A percentile compares a stretch with the other conserved stretches of the same genome.
phyloP scores from a whole-genome alignment of 2,888 invertebrate species.

The Athalia rosae region DNA sequence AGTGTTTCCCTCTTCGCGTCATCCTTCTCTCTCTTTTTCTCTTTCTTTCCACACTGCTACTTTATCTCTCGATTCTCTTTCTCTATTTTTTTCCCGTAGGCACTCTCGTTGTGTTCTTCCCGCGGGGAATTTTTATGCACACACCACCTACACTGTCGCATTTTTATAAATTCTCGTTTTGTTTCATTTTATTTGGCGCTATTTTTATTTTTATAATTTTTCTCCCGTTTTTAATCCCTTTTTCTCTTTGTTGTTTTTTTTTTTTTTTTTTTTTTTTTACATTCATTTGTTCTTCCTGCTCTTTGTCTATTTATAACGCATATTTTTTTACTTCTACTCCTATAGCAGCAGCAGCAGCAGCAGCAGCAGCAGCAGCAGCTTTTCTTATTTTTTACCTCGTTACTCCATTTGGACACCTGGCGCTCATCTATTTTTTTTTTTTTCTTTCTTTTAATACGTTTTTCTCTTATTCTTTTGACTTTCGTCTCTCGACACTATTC shows the following conservation, averaged over 20 bases:
- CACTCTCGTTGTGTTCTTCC: not conserved
- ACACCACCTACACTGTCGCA: too few relatives aligned
- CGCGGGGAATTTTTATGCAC: not conserved
- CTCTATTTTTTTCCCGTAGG: conserved; percentile 37
- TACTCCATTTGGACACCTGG: too few relatives aligned
- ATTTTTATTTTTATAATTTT: not conserved
- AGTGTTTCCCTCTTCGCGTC: conserved; percentile 1
- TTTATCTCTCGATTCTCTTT: conserved; percentile 40
- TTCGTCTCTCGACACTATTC: too few relatives aligned
- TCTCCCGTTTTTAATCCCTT: not conserved
- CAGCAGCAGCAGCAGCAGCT: too few relatives aligned
- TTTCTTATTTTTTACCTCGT: too few relatives aligned
- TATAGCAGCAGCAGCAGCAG: too few relatives aligned
- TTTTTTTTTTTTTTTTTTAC: not conserved
- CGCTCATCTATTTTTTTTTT: too few relatives aligned
- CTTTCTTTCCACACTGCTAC: conserved; percentile 48
- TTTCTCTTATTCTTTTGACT: too few relatives aligned
- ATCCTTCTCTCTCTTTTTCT: not conserved
- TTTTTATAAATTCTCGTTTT: too few relatives aligned
- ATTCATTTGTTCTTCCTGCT: not conserved
- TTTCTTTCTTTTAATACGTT: too few relatives aligned
- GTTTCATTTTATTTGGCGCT: not conserved
- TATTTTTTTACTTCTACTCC: too few relatives aligned
- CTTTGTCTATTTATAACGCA: too few relatives aligned
- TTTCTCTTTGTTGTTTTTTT: not conserved